phyloP scores from a whole-genome alignment of 2,888 invertebrate genomes.

The Pyralis farinalis region DNA sequence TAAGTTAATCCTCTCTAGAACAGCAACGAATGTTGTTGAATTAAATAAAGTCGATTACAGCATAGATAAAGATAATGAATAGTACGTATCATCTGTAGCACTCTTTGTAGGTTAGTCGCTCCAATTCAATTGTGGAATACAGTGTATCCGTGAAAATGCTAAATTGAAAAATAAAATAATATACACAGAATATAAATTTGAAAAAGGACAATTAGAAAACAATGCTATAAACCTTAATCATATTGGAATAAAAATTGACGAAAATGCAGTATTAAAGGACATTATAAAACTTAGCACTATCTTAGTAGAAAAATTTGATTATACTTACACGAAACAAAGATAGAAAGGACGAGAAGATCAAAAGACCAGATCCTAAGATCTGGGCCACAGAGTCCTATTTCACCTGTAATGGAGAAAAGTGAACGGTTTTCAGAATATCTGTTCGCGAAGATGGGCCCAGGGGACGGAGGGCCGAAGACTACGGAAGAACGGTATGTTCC shows the following conservation, averaged over 20 bases:
- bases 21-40: neutral
- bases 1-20: neutral
- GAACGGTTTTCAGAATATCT: slow-evolving; percentile 89
- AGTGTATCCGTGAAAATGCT: neutral
- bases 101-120: slow-evolving; percentile 21
- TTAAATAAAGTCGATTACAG: neutral
- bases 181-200: neutral
- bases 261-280: neutral
- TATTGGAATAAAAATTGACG: neutral
- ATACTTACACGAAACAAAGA: slow-evolving; percentile 10
- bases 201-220: neutral
- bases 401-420: slow-evolving; percentile 82
- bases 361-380: slow-evolving; percentile 40
- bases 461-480: slow-evolving; percentile 81
- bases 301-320: slow-evolving; percentile 1
- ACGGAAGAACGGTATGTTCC: slow-evolving; percentile 83
- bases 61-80: neutral
- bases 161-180: neutral
- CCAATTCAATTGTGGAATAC: neutral
- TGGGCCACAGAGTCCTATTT: slow-evolving; percentile 36
- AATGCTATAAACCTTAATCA: too few relatives aligned
- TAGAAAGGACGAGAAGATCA: slow-evolving; percentile 11
- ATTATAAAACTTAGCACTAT: neutral
- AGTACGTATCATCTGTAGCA: slow-evolving; percentile 2
- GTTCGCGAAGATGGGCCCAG: slow-evolving; percentile 90